Conservation (phyloP, 2,888 invertebrate species). For the Temnothorax rugatulus region DNA sequence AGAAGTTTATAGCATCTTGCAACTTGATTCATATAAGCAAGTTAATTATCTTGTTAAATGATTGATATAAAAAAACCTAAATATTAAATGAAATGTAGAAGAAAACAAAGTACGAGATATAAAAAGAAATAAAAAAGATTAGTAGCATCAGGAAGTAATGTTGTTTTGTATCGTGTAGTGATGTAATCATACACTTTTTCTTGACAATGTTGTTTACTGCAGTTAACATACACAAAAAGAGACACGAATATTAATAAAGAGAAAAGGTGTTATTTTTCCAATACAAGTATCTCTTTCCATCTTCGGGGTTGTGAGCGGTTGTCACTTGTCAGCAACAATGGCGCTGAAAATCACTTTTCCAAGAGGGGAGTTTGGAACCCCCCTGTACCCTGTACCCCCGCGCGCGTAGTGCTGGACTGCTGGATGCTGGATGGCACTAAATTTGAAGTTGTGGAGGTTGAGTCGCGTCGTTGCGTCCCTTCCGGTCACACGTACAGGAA, state of each 20-base stretch:
- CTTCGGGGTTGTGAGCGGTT: not conserved
- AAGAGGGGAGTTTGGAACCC: not conserved
- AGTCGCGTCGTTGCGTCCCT: not conserved
- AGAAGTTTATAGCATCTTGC: not conserved
- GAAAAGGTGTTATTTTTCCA: not conserved
- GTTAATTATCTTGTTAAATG: not conserved
- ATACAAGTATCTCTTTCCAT: not conserved
- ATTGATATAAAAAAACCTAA: not conserved
- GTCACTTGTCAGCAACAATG: not conserved
- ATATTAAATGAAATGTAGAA: not conserved
- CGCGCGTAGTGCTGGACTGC: too few relatives aligned
- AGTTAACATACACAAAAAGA: not conserved
- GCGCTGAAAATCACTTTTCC: not conserved
- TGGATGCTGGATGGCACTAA: constrained; percentile 22
- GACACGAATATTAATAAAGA: not conserved
- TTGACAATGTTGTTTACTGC: not conserved
- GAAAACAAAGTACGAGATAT: not conserved
- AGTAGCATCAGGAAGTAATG: not conserved
- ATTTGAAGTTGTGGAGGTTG: constrained; percentile 32
- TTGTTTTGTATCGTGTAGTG: not conserved
- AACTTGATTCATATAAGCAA: not conserved
- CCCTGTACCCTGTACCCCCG: not conserved
- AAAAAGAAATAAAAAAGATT: not conserved
- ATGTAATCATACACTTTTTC: not conserved
- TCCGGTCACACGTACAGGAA: not conserved